phyloP scores from a whole-genome alignment of 2,113 vertebrate genomes.

The Taxidea taxus region DNA sequence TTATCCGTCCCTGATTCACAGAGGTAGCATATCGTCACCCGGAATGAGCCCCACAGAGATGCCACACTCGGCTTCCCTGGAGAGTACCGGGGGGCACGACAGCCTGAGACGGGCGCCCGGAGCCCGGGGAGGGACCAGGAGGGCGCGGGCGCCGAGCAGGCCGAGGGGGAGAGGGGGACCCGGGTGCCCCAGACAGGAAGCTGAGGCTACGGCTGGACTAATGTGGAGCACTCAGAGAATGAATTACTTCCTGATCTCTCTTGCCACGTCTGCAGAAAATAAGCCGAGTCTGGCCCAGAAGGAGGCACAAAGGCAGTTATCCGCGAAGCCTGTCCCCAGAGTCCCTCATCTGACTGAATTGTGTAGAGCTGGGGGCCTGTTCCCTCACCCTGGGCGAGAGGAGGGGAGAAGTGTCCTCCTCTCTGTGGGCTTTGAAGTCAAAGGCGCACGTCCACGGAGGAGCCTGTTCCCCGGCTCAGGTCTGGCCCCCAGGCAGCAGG shows the following conservation, averaged over 20 bases:
- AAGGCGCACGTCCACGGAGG: accelerated
- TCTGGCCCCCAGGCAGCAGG: accelerated
- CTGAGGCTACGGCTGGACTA: accelerated
- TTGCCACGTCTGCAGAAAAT: neutral
- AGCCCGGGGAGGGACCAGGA: accelerated
- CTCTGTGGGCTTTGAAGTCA: neutral
- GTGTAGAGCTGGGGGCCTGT: neutral
- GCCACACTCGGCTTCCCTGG: accelerated
- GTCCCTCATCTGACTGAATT: accelerated
- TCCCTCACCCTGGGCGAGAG: accelerated
- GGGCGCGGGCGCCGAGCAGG: accelerated
- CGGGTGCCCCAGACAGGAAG: neutral
- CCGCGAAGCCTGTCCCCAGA: accelerated
- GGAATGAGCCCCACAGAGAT: accelerated
- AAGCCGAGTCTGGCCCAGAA: neutral
- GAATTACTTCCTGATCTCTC: neutral
- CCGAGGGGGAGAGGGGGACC: accelerated
- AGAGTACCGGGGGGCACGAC: accelerated
- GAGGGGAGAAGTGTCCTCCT: accelerated
- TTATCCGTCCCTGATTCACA: neutral
- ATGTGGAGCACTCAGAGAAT: accelerated
- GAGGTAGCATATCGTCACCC: accelerated
- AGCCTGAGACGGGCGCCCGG: accelerated
- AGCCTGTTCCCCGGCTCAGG: neutral
- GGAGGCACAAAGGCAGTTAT: accelerated